Evolutionary conservation across 2,113 vertebrate species (phyloP), one percentile per base, ranked within the genome.

Genomic region (Xiphophorus hellerii): DNA sequence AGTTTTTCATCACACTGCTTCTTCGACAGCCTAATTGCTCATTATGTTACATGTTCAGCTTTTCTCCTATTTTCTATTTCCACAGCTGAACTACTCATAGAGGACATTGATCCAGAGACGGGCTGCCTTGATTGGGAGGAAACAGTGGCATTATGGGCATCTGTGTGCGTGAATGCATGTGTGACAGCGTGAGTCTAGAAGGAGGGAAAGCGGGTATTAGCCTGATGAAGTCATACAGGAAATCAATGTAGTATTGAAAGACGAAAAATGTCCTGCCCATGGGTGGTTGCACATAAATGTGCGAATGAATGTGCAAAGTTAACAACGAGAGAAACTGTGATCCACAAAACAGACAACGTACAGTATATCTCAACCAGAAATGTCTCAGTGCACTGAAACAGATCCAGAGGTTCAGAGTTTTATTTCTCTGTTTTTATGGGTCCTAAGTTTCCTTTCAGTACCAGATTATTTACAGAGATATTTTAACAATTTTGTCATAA

Each of bases 201-300:
- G 92, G 95, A 94, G 93, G 93, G 92, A 93, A 94, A 88, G 88
- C 92, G 88, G 93, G 95, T 96, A 95, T 95, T 95, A 96, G 94
- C 94, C 89, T 96, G 96, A 97, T 97, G 96, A 96, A 95, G 95
- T 96, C 96, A 95, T 94, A 95, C 93, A 95, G 96, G 93, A 96
- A 97, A 97, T 97, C 96, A 95, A 96, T 97, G 92, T 93, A 82
- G 90, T 95, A 96, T 94, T 94, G 94, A 95, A 85, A 90, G 91
- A 81, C 94, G 93, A 95, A 94, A 93, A 90, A 91, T 84, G 87
- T 92, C 92, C 87, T 85, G 88, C 90, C 92, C 90, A 91, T 82
- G 89, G 89, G 94, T 87, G 84, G 90, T 31, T 91, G 88, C 88
- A 88, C 85, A 90, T 28, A 4, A 65, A 13, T 39, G 71, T 80